A percentile compares a stretch with the other conserved stretches of the same genome.
Conservation (phyloP, 1,140 invertebrate species). For the Lordiphosa clarofinis region DNA sequence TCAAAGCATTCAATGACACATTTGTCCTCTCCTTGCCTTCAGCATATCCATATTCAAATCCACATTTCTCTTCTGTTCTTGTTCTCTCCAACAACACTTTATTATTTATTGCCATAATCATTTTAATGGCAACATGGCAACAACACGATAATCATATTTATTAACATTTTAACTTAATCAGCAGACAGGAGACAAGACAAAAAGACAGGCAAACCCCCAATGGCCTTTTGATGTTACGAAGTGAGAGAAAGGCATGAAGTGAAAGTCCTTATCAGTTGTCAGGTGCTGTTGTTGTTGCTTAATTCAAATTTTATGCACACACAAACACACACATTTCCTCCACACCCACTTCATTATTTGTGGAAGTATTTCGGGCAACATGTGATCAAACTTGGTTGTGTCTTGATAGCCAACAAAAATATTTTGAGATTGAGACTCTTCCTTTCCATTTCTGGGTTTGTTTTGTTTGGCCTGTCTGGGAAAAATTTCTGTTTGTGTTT, state of each 20-base stretch:
- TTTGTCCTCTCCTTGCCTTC: constrained; percentile 2
- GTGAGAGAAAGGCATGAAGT: background rate
- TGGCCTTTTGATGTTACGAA: constrained; percentile 32
- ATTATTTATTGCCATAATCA: constrained; percentile 72
- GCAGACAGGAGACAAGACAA: constrained; percentile 12
- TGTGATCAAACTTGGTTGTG: constrained; percentile 8
- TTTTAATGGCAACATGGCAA: constrained; percentile 53
- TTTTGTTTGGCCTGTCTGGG: too few species aligned
- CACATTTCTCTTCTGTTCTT: background rate
- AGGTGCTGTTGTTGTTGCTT: constrained; percentile 31
- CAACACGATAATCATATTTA: constrained; percentile 63
- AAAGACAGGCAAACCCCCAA: constrained; percentile 10
- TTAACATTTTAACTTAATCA: constrained; percentile 71
- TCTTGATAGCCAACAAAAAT: too few species aligned
- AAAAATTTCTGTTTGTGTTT: too few species aligned
- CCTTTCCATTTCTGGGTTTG: too few species aligned
- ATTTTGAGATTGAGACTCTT: too few species aligned
- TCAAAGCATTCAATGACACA: constrained; percentile 31
- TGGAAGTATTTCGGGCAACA: constrained; percentile 19
- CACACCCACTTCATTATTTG: constrained; percentile 31
- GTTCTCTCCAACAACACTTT: constrained; percentile 35
- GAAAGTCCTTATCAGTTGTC: constrained; percentile 29
- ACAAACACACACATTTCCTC: constrained; percentile 8
- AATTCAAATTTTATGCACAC: constrained; percentile 45
- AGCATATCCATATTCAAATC: background rate